Conservation (phyloP, 2,113 vertebrate genomes). For the Varanus salvator region DNA sequence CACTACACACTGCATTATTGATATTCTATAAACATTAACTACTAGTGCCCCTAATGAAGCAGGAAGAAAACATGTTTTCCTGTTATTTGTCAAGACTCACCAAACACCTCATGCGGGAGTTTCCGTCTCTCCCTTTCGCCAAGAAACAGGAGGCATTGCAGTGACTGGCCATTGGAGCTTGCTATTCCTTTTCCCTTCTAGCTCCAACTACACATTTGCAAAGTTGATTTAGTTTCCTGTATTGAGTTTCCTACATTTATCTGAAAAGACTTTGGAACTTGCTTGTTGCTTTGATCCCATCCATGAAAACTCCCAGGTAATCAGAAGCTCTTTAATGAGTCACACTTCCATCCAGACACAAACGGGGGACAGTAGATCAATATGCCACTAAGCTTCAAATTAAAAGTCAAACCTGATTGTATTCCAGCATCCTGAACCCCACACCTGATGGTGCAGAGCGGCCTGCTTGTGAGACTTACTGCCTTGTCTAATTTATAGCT, state of each 20-base stretch:
- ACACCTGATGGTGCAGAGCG: background rate
- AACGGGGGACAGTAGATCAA: background rate
- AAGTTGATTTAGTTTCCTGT: constrained; percentile 38
- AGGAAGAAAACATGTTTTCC: constrained; percentile 68
- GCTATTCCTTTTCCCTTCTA: background rate
- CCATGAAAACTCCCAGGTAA: constrained; percentile 11
- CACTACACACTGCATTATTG: constrained; percentile 79
- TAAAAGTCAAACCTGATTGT: constrained; percentile 18
- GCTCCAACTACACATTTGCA: background rate
- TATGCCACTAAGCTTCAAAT: constrained; percentile 32
- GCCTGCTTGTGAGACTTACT: background rate
- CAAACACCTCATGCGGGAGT: constrained; percentile 52
- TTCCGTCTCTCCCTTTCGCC: constrained; percentile 10
- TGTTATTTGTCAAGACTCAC: constrained; percentile 66
- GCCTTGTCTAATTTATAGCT: background rate
- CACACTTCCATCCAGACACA: constrained; percentile 31
- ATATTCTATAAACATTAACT: constrained; percentile 81
- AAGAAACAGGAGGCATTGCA: constrained; percentile 32
- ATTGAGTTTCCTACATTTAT: constrained; percentile 11
- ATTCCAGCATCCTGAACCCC: background rate
- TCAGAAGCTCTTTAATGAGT: constrained; percentile 23
- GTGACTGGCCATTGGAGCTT: background rate
- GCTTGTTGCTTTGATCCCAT: constrained; percentile 27
- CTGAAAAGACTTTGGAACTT: background rate
- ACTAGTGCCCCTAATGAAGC: constrained; percentile 74